Base-by-base conservation (phyloP, 2,113 vertebrate species). In the Phaethornis superciliosus region DNA sequence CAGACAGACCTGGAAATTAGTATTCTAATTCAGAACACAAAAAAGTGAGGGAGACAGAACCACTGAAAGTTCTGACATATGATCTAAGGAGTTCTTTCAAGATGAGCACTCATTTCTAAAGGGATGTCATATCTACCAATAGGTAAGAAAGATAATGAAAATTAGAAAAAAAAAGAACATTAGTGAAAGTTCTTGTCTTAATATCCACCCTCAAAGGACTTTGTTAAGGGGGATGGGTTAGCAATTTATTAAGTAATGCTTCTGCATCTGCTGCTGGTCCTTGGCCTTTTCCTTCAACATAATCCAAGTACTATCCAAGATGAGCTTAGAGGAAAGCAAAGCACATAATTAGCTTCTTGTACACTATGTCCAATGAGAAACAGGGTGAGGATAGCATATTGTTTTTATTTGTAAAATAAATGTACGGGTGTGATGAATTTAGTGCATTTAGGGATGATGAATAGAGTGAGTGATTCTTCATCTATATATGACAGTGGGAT, bases 121-220 rank as follows among this genome's bases (percentile, higher is more conserved):
- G 13, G 9, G 23, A 46, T 68, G 59, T 15, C 5, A 3, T 14
- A 8, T n/a, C 12, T 60, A 54, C 47, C 27, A 81, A 7, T 4
- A 59, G 15, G 24, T 65, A 72, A 85, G 8, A 52, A 75, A 86
- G 5, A 30, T 22, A 4, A 65, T 15, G 9, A n/a, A 37, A 87
- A 24, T 10, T 58, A 55, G 44, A 24, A 42, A 11, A 9, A 26
- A 23, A 17, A 20, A 44, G 9, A 26, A 26, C 3, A 40, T 16
- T 23, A 68, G 42, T 55, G 33, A 74, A 64, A 65, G n/a, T 21
- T 88, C 87, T 94, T 78, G 14, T 77, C 79, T 90, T 88, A 68
- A 46, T 60, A 93, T 28, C 80, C 86, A 93, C n/a, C 87, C 81
- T 96, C 86, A 54, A 90, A 93, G 22, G 77, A 49, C 40, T 88